Evolutionary conservation across 2,113 vertebrate genomes (phyloP), one percentile per base, ranked within the genome.

Genomic region (Pachypanchax playfairii): DNA sequence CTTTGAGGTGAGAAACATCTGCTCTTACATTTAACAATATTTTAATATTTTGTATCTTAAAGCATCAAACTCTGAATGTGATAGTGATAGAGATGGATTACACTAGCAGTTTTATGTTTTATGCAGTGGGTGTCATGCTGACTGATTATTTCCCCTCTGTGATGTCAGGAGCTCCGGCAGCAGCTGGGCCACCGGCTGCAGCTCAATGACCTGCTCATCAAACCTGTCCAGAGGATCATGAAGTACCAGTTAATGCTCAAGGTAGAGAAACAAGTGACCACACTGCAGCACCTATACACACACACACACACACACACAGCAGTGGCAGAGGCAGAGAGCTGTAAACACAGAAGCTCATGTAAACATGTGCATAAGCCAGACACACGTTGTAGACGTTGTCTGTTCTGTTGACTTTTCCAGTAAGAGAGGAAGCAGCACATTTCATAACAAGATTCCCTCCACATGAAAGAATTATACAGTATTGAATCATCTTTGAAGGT

Each of bases 171-270:
- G 71, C 85, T 96, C 66, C 91, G 94, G 68, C 94, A 93, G 82
- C 93, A 95, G 89, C 90, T 97, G 74, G 94, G 94, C 29, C 95
- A 97, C 85, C 91, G 94, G 59, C 87, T 96, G 67, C 95, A 96
- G 87, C 92, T 97, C 63, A 96, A 89, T 1, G 95, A 96, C 87
- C 92, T 97, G 70, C 94, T 97, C 84, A 97, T 96, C 90, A 96
- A 95, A 83, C 95, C 95, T 4, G 94, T 96, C 70, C 95, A 97
- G 87, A 88, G 95, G 87, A 97, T 97, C 90, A 95, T 96, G 95
- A 96, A 97, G 84, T 96, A 96, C 87, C 95, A 97, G 89, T 91
- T 97, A 85, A 88, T 97, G 64, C 93, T 97, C 70, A 97, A 96
- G 94, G 95, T 96, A 81, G 6, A 89, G 87, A 56, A 44, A 29